A percentile compares a stretch with the other conserved stretches of the same genome.
Conservation (phyloP, 2,113 vertebrate genomes). For the Bombycilla garrulus region DNA sequence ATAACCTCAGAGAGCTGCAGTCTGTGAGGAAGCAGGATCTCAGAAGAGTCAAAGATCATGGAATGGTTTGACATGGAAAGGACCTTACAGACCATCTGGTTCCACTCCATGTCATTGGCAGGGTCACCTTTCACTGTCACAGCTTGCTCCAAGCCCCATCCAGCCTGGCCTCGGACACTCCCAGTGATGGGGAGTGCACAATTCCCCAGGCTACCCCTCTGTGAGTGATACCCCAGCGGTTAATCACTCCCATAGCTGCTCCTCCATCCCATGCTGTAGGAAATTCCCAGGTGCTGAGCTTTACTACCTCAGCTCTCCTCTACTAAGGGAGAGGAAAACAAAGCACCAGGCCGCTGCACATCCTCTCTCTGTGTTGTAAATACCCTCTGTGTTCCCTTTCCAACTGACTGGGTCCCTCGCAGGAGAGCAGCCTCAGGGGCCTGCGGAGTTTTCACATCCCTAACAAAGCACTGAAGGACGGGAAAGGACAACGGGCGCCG, state of each 20-base stretch:
- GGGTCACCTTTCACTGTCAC: background rate
- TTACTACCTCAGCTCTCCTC: background rate
- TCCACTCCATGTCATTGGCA: background rate
- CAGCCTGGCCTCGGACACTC: background rate
- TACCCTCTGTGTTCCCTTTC: conserved; percentile 18
- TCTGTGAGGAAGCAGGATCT: background rate
- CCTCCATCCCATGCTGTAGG: background rate
- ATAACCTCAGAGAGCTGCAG: background rate
- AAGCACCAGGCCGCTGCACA: background rate
- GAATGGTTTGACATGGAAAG: background rate
- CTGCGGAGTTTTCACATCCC: conserved; percentile 9
- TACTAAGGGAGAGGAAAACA: background rate
- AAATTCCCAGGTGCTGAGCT: background rate
- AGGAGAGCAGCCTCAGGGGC: conserved; percentile 32
- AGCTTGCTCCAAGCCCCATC: background rate
- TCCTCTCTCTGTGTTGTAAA: background rate
- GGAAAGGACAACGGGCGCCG: conserved; percentile 13
- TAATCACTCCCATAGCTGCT: background rate
- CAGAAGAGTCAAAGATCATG: background rate
- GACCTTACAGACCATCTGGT: accelerated
- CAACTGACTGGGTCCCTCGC: background rate
- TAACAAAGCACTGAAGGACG: conserved; percentile 39
- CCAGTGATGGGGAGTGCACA: background rate
- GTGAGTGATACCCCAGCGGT: background rate
- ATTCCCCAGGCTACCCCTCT: background rate